Base-by-base conservation (phyloP, 2,888 invertebrate species). In the Perizoma flavofasciatum region DNA sequence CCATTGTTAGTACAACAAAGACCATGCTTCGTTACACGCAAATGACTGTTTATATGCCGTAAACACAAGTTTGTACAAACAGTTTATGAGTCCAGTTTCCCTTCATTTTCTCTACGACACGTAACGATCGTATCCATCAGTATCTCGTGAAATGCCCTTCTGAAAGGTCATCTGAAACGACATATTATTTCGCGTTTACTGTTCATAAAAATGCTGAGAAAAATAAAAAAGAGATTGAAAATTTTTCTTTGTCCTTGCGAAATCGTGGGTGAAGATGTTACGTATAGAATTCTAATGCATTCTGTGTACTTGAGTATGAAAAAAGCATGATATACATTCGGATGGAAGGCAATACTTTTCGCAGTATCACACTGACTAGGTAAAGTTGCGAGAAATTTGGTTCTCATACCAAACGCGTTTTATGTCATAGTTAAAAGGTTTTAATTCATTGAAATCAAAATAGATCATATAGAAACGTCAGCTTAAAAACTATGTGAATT, bases 31-130 rank as follows among this genome's bases (percentile, higher is more conserved):
- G 53, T 59, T 54, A 54, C 48, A 59, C 40, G 40, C 72, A 79
- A 78, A 81, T 74, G 61, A 73, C 65, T 70, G 71, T 77, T 79
- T 73, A 74, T 81, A 78, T 78, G 70, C 71, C 64, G 68, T 75
- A 67, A 73, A 76, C 64, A 65, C 63, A 74, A 73, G 71, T 74
- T 75, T 53, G 67, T 68, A 63, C 72, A 59, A 74, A 71, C 74
- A 77, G 68, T 79, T 78, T 74, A 76, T 73, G 32, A 22, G 35
- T n/a, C 8, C 55, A 47, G 34, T 37, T 47, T 51, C 32, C 40
- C 37, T 51, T 47, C 65, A 68, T 73, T 77, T 78, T 67, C 72
- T 66, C 69, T 70, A 69, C 70, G 61, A 68, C 61, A 57, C 54
- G 52, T 67, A 72, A 70, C 63, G 68, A 66, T 62, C 59, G 59